Percentiles rank a stretch among this genome's conserved stretches.
Evolutionary conservation across 2,888 invertebrate genomes (phyloP).

Genomic region (Troglohyphantes excavatus): DNA sequence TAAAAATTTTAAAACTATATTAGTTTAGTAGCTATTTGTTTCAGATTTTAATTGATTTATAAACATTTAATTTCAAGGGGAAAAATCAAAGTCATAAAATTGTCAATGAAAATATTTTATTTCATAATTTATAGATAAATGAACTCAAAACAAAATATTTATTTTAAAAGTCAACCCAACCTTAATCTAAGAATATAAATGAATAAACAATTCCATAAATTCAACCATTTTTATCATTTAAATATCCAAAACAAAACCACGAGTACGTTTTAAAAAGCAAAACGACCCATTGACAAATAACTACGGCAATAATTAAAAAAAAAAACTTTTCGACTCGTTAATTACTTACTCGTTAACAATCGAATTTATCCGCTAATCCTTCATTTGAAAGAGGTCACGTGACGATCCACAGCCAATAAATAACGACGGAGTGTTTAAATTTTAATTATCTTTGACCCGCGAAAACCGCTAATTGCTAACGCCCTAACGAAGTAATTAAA

Average conservation of each 20-base stretch:
- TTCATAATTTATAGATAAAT: no score
- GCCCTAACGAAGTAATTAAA: conserved; percentile 52
- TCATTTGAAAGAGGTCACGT: conserved; percentile 31
- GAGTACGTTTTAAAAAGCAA: background rate
- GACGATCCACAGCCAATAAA: conserved; percentile 41
- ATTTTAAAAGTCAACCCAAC: no score
- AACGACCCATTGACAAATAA: background rate
- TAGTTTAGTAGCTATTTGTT: no score
- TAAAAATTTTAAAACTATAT: no score
- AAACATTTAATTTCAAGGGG: no score
- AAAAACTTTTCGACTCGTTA: background rate
- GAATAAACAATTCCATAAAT: no score
- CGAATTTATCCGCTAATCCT: conserved; percentile 26
- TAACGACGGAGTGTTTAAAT: conserved; percentile 52
- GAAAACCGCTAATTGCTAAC: conserved; percentile 62
- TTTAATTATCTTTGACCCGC: conserved; percentile 64
- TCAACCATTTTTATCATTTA: no score
- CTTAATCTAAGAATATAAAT: no score
- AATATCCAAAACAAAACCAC: background rate
- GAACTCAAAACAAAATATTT: no score
- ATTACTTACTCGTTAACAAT: conserved; percentile 7
- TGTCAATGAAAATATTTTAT: no score
- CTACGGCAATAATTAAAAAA: background rate
- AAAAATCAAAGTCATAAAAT: no score
- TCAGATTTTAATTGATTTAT: no score